These are phyloP conservation scores for Pseudomyrmex gracilis DNA, from an alignment of 1,140 invertebrate genomes.

Conservation along the genomic window DNA sequence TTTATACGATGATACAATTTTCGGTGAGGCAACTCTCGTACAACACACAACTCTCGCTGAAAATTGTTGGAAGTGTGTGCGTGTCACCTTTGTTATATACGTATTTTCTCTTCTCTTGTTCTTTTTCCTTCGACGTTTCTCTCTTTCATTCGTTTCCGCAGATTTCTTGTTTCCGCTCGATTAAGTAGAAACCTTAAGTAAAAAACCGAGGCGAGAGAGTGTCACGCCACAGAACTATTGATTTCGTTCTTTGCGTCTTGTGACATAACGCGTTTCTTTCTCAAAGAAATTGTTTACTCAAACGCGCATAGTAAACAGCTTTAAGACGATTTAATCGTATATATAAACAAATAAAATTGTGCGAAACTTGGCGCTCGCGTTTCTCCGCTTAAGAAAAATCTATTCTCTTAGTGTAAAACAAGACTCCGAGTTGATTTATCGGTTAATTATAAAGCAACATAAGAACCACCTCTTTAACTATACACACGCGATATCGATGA, in stretches of 20 bases:
- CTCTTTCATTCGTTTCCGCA: slow-evolving; percentile 40
- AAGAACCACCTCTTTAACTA: slow-evolving; percentile 7
- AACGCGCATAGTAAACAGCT: no score
- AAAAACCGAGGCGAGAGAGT: slow-evolving; percentile 34
- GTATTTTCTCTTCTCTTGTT: slow-evolving; percentile 21
- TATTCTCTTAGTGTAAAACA: no score
- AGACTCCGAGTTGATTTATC: not conserved
- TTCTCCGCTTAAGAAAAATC: no score
- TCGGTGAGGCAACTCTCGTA: no score
- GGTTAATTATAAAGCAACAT: slow-evolving; percentile 17
- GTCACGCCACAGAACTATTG: not conserved
- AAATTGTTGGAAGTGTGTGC: no score
- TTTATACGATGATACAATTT: no score
- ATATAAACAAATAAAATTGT: no score
- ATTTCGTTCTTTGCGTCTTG: not conserved
- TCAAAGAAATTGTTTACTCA: not conserved
- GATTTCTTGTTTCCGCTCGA: slow-evolving; percentile 52
- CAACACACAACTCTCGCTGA: no score
- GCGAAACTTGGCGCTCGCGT: no score
- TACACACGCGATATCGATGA: slow-evolving; percentile 32
- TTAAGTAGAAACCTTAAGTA: slow-evolving; percentile 45
- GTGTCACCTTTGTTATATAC: slow-evolving; percentile 7
- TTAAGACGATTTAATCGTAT: no score
- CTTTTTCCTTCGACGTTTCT: slow-evolving; percentile 49
- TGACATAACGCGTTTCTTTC: not conserved